Percentiles rank a stretch among this genome's conserved stretches.
These are phyloP conservation scores for Tetranychus piercei DNA, from an alignment of 2,888 invertebrate genomes.

Conservation along the genomic window DNA sequence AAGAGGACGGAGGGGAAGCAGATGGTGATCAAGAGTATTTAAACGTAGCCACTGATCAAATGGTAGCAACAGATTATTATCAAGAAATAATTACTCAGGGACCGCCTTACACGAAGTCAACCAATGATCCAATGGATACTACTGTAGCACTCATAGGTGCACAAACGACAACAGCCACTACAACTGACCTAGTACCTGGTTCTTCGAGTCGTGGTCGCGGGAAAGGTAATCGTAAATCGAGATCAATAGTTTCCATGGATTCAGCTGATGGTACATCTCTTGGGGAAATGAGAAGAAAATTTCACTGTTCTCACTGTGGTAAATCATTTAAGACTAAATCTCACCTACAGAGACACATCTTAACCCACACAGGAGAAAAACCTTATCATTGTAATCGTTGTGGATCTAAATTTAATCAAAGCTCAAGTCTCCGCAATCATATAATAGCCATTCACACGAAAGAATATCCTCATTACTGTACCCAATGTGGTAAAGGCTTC, in stretches of 20 bases:
- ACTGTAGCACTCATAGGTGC: not conserved
- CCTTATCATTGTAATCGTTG: constrained; percentile 24
- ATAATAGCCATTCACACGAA: constrained; percentile 24
- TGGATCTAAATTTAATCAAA: constrained; percentile 23
- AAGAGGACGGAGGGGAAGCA: constrained; percentile 18
- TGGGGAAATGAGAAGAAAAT: constrained; percentile 19
- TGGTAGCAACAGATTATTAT: constrained; percentile 4
- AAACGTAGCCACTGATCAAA: constrained; percentile 13
- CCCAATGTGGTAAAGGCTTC: constrained; percentile 22
- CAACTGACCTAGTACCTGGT: not conserved
- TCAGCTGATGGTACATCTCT: constrained; percentile 4
- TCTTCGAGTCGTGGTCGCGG: constrained; percentile 16
- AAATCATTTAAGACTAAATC: constrained; percentile 23
- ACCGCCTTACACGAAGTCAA: constrained; percentile 16
- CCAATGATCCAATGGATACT: not conserved
- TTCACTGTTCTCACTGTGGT: constrained; percentile 24
- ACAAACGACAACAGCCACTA: not conserved
- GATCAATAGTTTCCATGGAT: constrained; percentile 7
- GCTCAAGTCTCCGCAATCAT: constrained; percentile 22
- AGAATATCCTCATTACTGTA: constrained; percentile 23
- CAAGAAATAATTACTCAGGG: constrained; percentile 7
- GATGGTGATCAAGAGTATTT: constrained; percentile 10
- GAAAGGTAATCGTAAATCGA: constrained; percentile 22
- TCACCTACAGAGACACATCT: constrained; percentile 23
- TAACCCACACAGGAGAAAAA: constrained; percentile 24